Base-by-base conservation (phyloP, 2,888 invertebrate genomes). In the Stenolophus ochropezus region DNA sequence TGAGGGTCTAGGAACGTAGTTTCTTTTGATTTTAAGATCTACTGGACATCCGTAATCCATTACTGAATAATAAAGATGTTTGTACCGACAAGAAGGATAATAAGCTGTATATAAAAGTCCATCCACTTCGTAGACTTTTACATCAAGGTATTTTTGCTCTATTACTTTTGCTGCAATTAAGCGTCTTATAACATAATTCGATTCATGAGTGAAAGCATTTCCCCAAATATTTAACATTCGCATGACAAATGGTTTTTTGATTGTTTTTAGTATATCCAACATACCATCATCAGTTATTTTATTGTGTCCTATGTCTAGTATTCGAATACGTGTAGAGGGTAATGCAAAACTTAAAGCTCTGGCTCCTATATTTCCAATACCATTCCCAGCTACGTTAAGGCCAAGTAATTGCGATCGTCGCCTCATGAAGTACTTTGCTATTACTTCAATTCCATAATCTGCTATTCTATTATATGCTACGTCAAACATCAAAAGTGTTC, bases 401-500 rank as follows among this genome's bases (percentile, higher is more conserved):
- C 90, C 89, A 25, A 90, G 84, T 11, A 94, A 85, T 6, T 88
- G 86, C 0, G 93, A 92, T 16, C 89, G 87, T 80, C 89, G 89
- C 2, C 88, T 85, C 49, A 42, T 42, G 11, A 94, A 86, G 89
- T 92, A 93, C 82, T 90, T 88, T 0, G 90, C 90, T 18, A 94
- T 82, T 75, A 91, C 84, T 82, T 91, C 91, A 0, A 90, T 89
- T 0, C 93, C 93, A 69, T 91, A 89, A 86, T 93, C 92, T 0
- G 92, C 92, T 14, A 94, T 91, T 83, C 89, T 90, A 83, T 94
- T 94, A 81, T 89, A 91, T 0, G 90, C 91, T 8, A 94, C 86
- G 88, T 94, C 93, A 25, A 94, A 86, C 76, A 93, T 89, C 16
- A 90, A 84, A n/a, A 94, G 85, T 0, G 91, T 90, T 0, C 86